Conservation (phyloP, 2,888 invertebrate genomes). For the Julus scanicus region DNA sequence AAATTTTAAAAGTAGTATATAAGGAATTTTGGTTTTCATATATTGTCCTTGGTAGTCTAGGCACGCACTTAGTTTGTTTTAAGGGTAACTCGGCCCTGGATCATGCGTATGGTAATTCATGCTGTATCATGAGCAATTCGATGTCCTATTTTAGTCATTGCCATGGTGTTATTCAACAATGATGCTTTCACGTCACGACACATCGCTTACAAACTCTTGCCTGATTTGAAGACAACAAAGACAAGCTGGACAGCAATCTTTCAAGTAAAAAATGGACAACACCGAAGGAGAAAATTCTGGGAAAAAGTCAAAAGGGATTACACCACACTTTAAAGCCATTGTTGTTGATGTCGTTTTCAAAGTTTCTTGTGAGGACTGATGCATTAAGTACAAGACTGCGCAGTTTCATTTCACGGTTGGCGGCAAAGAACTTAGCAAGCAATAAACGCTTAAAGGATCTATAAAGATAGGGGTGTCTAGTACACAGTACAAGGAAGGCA, state of each 20-base stretch:
- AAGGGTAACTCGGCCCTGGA: no score
- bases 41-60: no score
- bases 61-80: no score
- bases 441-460: constrained; percentile 4
- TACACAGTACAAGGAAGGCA: no score
- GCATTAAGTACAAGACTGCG: background rate
- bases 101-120: no score
- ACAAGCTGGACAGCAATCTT: background rate
- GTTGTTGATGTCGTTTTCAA: background rate
- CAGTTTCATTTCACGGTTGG: constrained; percentile 38
- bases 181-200: background rate
- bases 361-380: background rate
- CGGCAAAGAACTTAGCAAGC: constrained; percentile 35
- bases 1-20: no score
- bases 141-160: background rate
- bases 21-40: no score
- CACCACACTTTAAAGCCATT: background rate
- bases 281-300: background rate
- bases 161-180: background rate
- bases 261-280: background rate
- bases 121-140: no score
- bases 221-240: no score
- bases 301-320: background rate
- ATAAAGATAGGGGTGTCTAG: background rate
- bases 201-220: background rate